phyloP scores from a whole-genome alignment of 1,140 invertebrate genomes.

The Drosophila biarmipes region DNA sequence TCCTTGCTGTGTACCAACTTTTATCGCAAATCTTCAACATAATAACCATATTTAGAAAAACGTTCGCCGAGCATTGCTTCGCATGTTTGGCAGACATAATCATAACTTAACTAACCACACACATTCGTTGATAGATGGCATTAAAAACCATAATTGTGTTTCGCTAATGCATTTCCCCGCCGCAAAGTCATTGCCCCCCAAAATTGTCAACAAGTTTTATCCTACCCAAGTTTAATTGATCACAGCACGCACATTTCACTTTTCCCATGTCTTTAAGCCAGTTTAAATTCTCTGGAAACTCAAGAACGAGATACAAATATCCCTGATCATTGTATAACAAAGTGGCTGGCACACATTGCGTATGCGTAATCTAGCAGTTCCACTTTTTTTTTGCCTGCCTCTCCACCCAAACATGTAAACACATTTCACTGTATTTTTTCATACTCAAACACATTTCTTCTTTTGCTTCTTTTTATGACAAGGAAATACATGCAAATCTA shows the following conservation, averaged over 20 bases:
- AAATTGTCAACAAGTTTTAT: slow-evolving; percentile 54
- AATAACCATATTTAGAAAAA: background rate
- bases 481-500: slow-evolving; percentile 81
- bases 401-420: slow-evolving; percentile 72
- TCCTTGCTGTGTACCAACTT: background rate
- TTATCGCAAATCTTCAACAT: background rate
- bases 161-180: slow-evolving; percentile 36
- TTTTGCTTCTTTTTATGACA: slow-evolving; percentile 69
- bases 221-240: slow-evolving; percentile 29
- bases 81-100: slow-evolving; percentile 31
- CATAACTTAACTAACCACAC: slow-evolving; percentile 30
- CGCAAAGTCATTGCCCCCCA: slow-evolving; percentile 8
- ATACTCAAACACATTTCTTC: background rate
- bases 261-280: slow-evolving; percentile 12
- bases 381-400: slow-evolving; percentile 25
- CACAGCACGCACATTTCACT: slow-evolving; percentile 1
- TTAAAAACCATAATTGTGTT: slow-evolving; percentile 39
- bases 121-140: slow-evolving; percentile 24
- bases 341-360: slow-evolving; percentile 72
- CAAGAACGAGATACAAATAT: slow-evolving; percentile 11
- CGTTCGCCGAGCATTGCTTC: slow-evolving; percentile 5
- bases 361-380: slow-evolving; percentile 75
- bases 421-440: slow-evolving; percentile 62
- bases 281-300: background rate
- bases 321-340: slow-evolving; percentile 58